Conservation (phyloP, 1,140 invertebrate species). For the Saccostrea cuccullata region DNA sequence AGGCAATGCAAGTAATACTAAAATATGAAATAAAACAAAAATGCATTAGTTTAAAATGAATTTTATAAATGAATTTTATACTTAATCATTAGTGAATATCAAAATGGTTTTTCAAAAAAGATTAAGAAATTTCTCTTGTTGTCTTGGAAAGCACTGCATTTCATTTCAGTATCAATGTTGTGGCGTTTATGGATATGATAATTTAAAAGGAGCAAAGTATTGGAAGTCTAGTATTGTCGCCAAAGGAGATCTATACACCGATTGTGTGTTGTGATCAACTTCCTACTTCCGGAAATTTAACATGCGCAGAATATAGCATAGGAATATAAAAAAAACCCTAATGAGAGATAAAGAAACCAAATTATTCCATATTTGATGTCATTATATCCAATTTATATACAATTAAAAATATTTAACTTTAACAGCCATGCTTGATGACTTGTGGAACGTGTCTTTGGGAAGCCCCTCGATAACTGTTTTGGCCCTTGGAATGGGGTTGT, state of each 20-base stretch:
- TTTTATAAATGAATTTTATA: no score
- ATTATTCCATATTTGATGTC: background rate
- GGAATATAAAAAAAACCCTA: background rate
- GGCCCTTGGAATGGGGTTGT: background rate
- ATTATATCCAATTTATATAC: background rate
- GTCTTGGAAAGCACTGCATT: background rate
- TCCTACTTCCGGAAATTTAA: background rate
- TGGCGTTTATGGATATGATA: background rate
- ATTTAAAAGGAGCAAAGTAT: background rate
- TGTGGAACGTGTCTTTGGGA: background rate
- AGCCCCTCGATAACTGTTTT: background rate
- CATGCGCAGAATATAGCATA: background rate
- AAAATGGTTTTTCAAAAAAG: no score
- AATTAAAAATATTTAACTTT: background rate
- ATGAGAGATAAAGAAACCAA: background rate
- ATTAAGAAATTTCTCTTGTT: no score
- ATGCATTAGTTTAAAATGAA: no score
- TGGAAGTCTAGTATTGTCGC: background rate
- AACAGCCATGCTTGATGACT: background rate
- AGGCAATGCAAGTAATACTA: no score
- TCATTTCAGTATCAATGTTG: constrained; percentile 15
- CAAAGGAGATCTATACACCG: background rate
- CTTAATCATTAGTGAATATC: no score
- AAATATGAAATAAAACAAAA: no score
- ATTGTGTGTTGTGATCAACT: constrained; percentile 4